Conservation (phyloP, 2,797 vertebrate species). For the Anabas testudineus region DNA sequence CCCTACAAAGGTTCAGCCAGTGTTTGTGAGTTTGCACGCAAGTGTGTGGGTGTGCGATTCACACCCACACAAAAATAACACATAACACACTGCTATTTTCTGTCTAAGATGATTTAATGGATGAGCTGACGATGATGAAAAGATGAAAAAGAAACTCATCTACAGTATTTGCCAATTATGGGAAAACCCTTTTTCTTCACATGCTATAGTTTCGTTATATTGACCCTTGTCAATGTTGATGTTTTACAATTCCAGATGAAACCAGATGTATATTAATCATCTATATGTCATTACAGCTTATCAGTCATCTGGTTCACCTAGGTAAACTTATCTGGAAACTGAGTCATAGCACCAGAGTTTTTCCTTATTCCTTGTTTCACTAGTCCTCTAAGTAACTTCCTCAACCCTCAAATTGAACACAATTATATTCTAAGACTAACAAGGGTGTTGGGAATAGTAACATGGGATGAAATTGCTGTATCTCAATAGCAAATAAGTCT, state of each 20-base stretch:
- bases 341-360: too few relatives aligned
- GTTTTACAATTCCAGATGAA: background rate
- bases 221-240: background rate
- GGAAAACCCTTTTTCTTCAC: background rate
- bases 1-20: conserved; percentile 1
- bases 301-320: too few relatives aligned
- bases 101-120: background rate
- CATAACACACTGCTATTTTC: too few relatives aligned
- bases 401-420: background rate
- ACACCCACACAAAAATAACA: too few relatives aligned
- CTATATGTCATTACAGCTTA: too few relatives aligned
- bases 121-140: conserved; percentile 28
- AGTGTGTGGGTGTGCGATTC: conserved; percentile 6
- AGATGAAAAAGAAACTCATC: background rate
- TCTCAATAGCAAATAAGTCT: background rate
- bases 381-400: too few relatives aligned
- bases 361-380: too few relatives aligned
- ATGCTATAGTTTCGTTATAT: background rate
- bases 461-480: background rate
- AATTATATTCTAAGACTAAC: background rate
- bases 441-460: background rate
- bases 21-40: conserved; percentile 33
- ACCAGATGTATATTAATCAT: background rate
- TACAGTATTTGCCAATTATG: background rate
- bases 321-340: too few relatives aligned